These are phyloP conservation scores for Mus caroli DNA, from an alignment of 2,797 vertebrate genomes.

Conservation along the genomic window DNA sequence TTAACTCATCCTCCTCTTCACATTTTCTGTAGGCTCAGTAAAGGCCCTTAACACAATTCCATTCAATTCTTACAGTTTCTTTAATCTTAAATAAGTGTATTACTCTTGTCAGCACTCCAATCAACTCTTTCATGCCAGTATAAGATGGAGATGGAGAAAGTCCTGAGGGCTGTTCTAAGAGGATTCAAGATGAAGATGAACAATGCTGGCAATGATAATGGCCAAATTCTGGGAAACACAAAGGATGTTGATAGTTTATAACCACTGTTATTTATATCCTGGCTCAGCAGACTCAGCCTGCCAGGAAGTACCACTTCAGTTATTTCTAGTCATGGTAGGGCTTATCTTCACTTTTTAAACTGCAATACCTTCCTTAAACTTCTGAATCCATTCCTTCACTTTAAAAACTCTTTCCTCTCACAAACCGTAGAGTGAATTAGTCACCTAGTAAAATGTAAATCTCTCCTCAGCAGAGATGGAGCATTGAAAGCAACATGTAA, in stretches of 20 bases:
- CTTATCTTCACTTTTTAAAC: not conserved
- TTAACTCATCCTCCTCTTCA: not conserved
- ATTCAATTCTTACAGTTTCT: not conserved
- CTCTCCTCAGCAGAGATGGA: conserved; percentile 43
- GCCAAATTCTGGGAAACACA: not conserved
- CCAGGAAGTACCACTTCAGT: not conserved
- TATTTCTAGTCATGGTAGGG: not conserved
- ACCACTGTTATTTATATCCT: not conserved
- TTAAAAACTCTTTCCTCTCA: conserved; percentile 49
- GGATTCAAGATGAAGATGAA: conserved; percentile 11
- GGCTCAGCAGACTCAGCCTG: not conserved
- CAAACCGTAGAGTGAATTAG: conserved; percentile 28
- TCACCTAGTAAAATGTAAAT: conserved; percentile 32
- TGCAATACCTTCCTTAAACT: not conserved
- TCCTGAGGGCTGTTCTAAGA: not conserved
- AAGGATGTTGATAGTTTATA: not conserved
- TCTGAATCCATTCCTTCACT: conserved; percentile 2
- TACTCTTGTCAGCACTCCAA: not conserved
- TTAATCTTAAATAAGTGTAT: not conserved
- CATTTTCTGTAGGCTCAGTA: not conserved
- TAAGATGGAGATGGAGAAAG: conserved; percentile 15
- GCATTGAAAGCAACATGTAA: not conserved
- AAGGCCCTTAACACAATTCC: not conserved
- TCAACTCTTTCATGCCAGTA: not conserved
- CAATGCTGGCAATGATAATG: not conserved